Percentiles rank a stretch among this genome's conserved stretches.
Evolutionary conservation across 2,113 vertebrate genomes (phyloP).

Genomic region (Bagarius yarrelli): DNA sequence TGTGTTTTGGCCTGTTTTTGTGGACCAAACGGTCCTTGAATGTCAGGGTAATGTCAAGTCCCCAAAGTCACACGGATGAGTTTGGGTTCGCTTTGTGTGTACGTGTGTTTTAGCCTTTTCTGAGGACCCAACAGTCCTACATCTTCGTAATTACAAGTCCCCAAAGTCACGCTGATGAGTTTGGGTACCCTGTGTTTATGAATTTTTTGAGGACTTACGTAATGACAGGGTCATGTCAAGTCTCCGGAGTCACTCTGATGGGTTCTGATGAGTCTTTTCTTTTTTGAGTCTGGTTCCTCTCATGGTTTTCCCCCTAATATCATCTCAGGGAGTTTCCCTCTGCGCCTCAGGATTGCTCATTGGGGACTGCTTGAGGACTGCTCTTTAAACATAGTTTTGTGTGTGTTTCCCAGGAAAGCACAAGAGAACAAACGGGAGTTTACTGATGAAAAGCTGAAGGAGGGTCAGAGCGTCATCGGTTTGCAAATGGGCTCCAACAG

Average conservation of each 20-base stretch:
- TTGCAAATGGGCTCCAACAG: conserved; percentile 94
- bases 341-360: too few relatives aligned
- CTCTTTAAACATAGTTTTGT: background rate
- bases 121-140: background rate
- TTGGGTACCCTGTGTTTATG: too few relatives aligned
- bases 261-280: too few relatives aligned
- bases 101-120: background rate
- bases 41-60: too few relatives aligned
- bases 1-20: background rate
- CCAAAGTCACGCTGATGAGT: too few relatives aligned
- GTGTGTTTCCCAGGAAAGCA: conserved; percentile 77
- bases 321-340: too few relatives aligned
- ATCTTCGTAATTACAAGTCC: background rate
- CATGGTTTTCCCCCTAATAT: too few relatives aligned
- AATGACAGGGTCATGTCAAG: background rate
- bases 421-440: conserved; percentile 93
- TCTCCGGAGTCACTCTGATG: too few relatives aligned
- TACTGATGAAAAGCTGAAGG: conserved; percentile 85
- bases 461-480: conserved; percentile 89
- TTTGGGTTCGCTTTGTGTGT: background rate
- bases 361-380: background rate
- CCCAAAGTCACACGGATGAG: too few relatives aligned
- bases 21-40: too few relatives aligned
- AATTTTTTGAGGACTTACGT: too few relatives aligned
- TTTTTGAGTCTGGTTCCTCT: too few relatives aligned